These are phyloP conservation scores for Danaus chrysippus DNA, from an alignment of 2,888 invertebrate species.

Conservation along the genomic window DNA sequence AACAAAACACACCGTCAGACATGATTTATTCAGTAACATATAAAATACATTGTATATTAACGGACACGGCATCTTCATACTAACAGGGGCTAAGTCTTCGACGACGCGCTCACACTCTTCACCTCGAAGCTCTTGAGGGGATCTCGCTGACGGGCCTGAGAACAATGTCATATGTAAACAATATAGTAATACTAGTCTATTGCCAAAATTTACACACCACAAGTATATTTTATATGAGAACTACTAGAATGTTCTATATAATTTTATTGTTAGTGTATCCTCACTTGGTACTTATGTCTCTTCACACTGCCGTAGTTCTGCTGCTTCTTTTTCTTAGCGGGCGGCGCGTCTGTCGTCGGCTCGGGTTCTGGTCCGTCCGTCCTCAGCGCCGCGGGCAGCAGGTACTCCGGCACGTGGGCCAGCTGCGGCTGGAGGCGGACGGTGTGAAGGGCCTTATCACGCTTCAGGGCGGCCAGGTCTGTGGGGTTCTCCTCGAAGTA, in stretches of 20 bases:
- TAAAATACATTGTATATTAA: constrained; percentile 16
- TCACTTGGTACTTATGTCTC: constrained; percentile 68
- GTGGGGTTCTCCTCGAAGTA: constrained; percentile 96
- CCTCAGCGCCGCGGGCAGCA: constrained; percentile 88
- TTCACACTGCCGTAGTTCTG: constrained; percentile 58
- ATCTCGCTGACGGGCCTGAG: constrained; percentile 82
- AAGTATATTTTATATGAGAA: too few species aligned
- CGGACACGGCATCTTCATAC: constrained; percentile 40
- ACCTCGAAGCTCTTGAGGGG: constrained; percentile 84
- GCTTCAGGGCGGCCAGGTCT: constrained; percentile 90
- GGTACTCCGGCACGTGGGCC: constrained; percentile 95
- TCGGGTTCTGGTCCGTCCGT: constrained; percentile 70
- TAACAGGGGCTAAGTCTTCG: constrained; percentile 61
- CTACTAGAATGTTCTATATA: too few species aligned
- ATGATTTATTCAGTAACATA: constrained; percentile 38
- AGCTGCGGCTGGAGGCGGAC: constrained; percentile 91
- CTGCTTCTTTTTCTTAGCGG: constrained; percentile 55
- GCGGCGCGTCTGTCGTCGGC: constrained; percentile 40
- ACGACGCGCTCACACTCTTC: constrained; percentile 59
- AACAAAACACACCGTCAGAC: constrained; percentile 49
- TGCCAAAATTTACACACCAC: too few species aligned
- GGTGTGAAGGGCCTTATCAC: constrained; percentile 92
- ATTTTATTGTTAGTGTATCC: neutral
- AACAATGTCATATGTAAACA: constrained; percentile 19
- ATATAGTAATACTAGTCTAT: neutral